Percentiles rank a stretch among this genome's conserved stretches.
Conservation (phyloP, 2,888 invertebrate genomes). For the Eilema sororculum region DNA sequence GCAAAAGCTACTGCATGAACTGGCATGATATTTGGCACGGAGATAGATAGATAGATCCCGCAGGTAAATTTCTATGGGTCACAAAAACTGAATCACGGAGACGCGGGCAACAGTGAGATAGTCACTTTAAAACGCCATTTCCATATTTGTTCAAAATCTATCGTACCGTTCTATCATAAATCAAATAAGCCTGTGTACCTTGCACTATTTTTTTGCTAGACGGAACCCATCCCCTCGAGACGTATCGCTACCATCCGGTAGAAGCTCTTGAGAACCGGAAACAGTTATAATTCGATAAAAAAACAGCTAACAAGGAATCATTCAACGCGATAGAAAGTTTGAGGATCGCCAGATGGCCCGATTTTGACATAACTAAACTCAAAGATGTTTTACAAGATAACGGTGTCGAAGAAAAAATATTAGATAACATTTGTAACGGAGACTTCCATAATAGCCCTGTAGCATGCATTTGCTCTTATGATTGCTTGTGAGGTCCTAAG, state of each 20-base stretch:
- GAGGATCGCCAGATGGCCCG: slow-evolving; percentile 44
- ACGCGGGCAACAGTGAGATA: not conserved
- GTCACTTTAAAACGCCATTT: not conserved
- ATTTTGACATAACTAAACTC: slow-evolving; percentile 37
- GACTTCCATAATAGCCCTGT: not conserved
- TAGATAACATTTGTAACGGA: not conserved
- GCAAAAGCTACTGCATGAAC: not conserved
- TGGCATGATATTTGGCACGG: not conserved
- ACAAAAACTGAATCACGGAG: no score
- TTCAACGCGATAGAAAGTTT: slow-evolving; percentile 52
- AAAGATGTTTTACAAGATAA: slow-evolving; percentile 17
- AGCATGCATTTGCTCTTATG: not conserved
- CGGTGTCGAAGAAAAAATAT: not conserved
- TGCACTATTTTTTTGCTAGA: slow-evolving; percentile 36
- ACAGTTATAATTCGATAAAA: slow-evolving; percentile 68
- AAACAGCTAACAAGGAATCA: slow-evolving; percentile 59
- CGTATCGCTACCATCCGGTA: slow-evolving; percentile 78
- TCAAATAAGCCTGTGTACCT: slow-evolving; percentile 35
- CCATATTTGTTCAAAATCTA: slow-evolving; percentile 1
- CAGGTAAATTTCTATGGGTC: no score
- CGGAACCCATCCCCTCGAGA: slow-evolving; percentile 59
- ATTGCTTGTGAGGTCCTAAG: not conserved
- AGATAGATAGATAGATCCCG: not conserved
- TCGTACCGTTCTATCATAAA: slow-evolving; percentile 37
- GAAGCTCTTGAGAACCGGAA: slow-evolving; percentile 71